Percentiles rank a stretch among this genome's conserved stretches.
phyloP scores from a whole-genome alignment of 2,888 invertebrate genomes.

The Palloptera scutellata region DNA sequence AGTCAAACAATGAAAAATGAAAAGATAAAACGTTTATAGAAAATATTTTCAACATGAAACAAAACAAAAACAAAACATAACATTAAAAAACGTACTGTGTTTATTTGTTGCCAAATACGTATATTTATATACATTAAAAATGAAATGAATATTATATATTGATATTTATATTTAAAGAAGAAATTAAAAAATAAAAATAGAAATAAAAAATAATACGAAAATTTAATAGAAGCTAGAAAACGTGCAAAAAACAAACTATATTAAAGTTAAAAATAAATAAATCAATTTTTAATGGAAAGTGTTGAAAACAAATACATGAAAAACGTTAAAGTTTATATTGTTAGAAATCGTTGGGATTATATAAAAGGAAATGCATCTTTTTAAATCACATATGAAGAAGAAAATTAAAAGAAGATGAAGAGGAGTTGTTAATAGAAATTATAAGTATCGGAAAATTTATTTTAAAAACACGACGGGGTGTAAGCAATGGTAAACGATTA shows the following conservation, averaged over 20 bases:
- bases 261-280: neutral
- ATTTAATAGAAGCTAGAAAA: constrained; percentile 43
- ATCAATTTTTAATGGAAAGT: too few species aligned
- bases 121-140: constrained; percentile 37
- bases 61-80: constrained; percentile 28
- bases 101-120: constrained; percentile 64
- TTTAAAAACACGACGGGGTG: too few species aligned
- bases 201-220: constrained; percentile 12
- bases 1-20: constrained; percentile 50
- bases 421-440: too few species aligned
- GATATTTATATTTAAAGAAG: constrained; percentile 22
- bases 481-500: too few species aligned
- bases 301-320: neutral
- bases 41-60: constrained; percentile 23
- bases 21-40: constrained; percentile 1
- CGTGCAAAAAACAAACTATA: constrained; percentile 30
- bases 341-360: too few species aligned
- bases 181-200: constrained; percentile 18
- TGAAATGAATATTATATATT: constrained; percentile 19
- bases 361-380: too few species aligned
- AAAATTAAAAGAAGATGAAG: too few species aligned
- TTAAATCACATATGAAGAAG: too few species aligned
- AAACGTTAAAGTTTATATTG: neutral
- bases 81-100: constrained; percentile 61
- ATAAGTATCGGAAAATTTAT: too few species aligned